These are phyloP conservation scores for Perca flavescens DNA, from an alignment of 2,113 vertebrate genomes.

Conservation along the genomic window DNA sequence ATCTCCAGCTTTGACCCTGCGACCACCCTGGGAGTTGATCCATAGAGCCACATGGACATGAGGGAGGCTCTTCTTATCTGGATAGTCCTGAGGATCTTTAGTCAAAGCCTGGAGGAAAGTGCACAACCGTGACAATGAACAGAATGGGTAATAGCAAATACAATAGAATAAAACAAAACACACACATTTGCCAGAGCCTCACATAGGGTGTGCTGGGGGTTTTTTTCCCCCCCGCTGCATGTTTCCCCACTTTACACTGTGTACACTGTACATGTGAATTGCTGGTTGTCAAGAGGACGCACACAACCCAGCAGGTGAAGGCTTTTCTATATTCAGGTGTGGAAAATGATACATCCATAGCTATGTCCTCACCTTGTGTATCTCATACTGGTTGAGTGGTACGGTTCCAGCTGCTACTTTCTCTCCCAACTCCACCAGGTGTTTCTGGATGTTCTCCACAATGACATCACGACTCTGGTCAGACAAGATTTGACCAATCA, in stretches of 20 bases:
- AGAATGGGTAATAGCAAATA: background rate
- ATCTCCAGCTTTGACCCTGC: constrained; percentile 95
- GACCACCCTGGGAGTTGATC: constrained; percentile 97
- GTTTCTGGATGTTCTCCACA: constrained; percentile 97
- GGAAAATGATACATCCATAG: background rate
- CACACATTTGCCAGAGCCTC: background rate
- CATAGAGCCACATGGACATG: constrained; percentile 98
- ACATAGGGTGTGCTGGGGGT: background rate
- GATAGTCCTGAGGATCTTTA: constrained; percentile 98
- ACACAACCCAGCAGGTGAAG: background rate
- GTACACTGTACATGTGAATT: too few relatives aligned
- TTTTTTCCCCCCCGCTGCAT: background rate
- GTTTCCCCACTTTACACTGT: background rate
- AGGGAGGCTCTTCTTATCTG: constrained; percentile 95
- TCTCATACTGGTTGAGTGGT: constrained; percentile 91
- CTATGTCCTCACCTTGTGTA: constrained; percentile 91
- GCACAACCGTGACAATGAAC: background rate
- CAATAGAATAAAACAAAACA: background rate
- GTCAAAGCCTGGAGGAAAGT: constrained; percentile 88
- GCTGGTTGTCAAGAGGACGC: background rate
- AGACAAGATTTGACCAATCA: constrained; percentile 96
- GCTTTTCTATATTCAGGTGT: too few relatives aligned
- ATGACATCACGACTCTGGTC: constrained; percentile 94
- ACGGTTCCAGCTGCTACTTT: constrained; percentile 88
- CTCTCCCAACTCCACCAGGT: constrained; percentile 93